Percentiles rank a stretch among this genome's conserved stretches.
Conservation (phyloP, 2,888 invertebrate species). For the Polyommatus iphigenia region DNA sequence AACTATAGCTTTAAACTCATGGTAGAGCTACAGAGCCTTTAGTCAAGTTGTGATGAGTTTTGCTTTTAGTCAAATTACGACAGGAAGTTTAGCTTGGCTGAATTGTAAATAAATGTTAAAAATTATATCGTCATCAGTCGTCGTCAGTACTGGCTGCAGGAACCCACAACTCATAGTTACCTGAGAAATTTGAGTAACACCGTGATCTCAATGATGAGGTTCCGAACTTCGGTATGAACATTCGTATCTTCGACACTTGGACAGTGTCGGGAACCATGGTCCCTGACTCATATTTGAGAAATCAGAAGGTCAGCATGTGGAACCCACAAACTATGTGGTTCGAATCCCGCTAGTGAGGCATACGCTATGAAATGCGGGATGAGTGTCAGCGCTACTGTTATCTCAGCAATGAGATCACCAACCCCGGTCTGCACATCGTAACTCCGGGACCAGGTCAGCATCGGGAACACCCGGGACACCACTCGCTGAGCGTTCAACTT, state of each 20-base stretch:
- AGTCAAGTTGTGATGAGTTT: background rate
- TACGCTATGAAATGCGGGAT: slow-evolving; percentile 90
- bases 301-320: slow-evolving; percentile 30
- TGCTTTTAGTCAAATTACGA: background rate
- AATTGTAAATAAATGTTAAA: background rate
- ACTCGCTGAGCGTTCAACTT: slow-evolving; percentile 53
- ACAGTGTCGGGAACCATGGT: too few species aligned
- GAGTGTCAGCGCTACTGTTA: slow-evolving; percentile 88
- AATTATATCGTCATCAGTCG: background rate
- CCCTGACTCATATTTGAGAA: background rate
- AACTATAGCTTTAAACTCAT: too few species aligned
- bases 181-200: too few species aligned
- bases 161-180: too few species aligned
- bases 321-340: slow-evolving; percentile 72
- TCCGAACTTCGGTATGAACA: too few species aligned
- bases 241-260: too few species aligned
- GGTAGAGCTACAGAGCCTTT: too few species aligned
- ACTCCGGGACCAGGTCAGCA: slow-evolving; percentile 79
- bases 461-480: slow-evolving; percentile 70
- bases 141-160: too few species aligned
- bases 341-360: slow-evolving; percentile 86
- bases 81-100: background rate
- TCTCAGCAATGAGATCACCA: slow-evolving; percentile 86
- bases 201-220: too few species aligned
- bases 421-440: slow-evolving; percentile 80